Conservation (phyloP, 2,797 vertebrate genomes). For the Pipistrellus pipistrellus region DNA sequence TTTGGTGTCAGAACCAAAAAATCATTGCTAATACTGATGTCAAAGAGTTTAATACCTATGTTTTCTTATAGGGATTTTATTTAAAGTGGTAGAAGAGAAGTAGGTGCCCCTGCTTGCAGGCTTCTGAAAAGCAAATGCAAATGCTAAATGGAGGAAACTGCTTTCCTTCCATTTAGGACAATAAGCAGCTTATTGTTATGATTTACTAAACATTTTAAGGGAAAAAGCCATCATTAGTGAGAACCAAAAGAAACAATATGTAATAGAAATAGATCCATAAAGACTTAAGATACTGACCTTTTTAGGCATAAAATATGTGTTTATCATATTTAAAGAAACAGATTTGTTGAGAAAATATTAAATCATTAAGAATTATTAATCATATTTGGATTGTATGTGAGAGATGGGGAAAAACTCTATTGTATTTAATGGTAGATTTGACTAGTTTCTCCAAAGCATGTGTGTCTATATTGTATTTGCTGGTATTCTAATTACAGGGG, state of each 20-base stretch:
- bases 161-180: conserved; percentile 13
- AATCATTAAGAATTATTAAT: conserved; percentile 3
- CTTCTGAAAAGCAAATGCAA: not conserved
- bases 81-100: not conserved
- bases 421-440: conserved; percentile 18
- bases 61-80: not conserved
- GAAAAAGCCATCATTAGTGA: not conserved
- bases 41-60: not conserved
- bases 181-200: not conserved
- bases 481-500: not conserved
- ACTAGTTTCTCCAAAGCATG: not conserved
- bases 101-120: too few relatives aligned
- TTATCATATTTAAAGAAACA: conserved; percentile 40
- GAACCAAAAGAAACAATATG: not conserved
- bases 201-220: not conserved
- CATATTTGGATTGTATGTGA: not conserved
- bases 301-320: conserved; percentile 23
- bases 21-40: not conserved
- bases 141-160: not conserved
- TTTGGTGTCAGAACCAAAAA: not conserved
- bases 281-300: not conserved
- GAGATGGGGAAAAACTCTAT: not conserved
- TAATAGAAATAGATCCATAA: not conserved
- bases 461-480: not conserved
- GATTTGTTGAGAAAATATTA: not conserved